Conservation (phyloP, 2,888 invertebrate species). For the Neoscelio sp. region DNA sequence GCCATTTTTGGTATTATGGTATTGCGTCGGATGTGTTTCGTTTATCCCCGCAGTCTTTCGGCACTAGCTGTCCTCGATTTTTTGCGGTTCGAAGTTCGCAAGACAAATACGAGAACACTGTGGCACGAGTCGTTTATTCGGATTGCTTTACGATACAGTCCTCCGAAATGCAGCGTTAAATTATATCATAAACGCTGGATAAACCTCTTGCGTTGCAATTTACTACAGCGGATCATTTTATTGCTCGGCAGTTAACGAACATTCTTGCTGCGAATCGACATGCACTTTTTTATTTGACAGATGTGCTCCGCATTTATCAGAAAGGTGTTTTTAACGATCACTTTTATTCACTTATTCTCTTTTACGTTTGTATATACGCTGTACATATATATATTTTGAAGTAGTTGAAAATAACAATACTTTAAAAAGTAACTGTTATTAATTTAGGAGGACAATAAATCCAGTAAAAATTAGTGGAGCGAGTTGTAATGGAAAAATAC, state of each 20-base stretch:
- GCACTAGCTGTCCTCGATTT: constrained; percentile 54
- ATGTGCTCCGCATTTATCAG: constrained; percentile 13
- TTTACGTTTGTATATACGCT: too few species aligned
- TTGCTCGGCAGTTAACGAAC: constrained; percentile 28
- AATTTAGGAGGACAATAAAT: too few species aligned
- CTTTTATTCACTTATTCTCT: constrained; percentile 4
- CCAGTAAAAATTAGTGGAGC: too few species aligned
- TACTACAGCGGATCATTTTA: constrained; percentile 37
- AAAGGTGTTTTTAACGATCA: constrained; percentile 8
- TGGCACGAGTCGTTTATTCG: constrained; percentile 46
- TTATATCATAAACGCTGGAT: constrained; percentile 43
- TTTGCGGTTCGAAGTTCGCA: constrained; percentile 44
- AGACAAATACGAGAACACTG: constrained; percentile 20
- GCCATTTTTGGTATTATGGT: constrained; percentile 47
- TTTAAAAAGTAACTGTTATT: too few species aligned
- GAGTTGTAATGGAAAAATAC: too few species aligned
- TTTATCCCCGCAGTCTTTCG: constrained; percentile 44
- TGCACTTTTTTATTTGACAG: background rate
- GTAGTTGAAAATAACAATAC: too few species aligned
- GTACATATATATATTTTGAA: too few species aligned
- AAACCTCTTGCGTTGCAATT: constrained; percentile 9
- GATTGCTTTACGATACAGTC: constrained; percentile 48
- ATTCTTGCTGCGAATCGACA: constrained; percentile 21
- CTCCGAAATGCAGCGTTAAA: constrained; percentile 33
- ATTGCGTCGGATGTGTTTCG: constrained; percentile 48